phyloP scores from a whole-genome alignment of 1,140 invertebrate genomes.

The Rhagoletis pomonella region DNA sequence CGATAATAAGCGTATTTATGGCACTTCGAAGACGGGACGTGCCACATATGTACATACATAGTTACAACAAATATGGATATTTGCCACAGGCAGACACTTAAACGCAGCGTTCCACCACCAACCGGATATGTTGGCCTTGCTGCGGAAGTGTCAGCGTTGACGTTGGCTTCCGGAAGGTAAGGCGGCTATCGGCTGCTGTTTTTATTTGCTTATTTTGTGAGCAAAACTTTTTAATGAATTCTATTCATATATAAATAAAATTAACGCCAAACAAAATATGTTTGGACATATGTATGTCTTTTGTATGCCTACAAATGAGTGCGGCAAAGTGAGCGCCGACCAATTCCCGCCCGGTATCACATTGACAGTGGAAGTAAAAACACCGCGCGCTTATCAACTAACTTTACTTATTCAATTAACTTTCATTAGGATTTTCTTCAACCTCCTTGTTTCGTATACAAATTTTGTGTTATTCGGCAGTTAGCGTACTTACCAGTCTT shows the following conservation, averaged over 20 bases:
- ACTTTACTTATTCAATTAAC: no score
- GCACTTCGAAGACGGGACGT: conserved; percentile 33
- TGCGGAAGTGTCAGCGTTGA: conserved; percentile 64
- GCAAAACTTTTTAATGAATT: conserved; percentile 57
- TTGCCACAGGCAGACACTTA: not conserved
- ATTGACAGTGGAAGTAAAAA: no score
- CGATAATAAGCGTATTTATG: conserved; percentile 73
- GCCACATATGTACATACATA: not conserved
- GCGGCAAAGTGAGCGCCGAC: conserved; percentile 62
- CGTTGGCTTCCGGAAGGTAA: conserved; percentile 4
- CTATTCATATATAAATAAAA: conserved; percentile 55
- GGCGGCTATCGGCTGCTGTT: conserved; percentile 54
- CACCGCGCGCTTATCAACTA: no score
- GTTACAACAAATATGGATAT: not conserved
- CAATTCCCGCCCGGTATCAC: not conserved
- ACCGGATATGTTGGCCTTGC: conserved; percentile 54
- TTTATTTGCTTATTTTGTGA: conserved; percentile 58
- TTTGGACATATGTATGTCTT: no score
- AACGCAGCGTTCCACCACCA: conserved; percentile 49
- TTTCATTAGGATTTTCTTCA: no score
- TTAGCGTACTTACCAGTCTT: conserved; percentile 88
- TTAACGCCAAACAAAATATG: not conserved
- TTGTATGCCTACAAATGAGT: no score
- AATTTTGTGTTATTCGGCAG: not conserved
- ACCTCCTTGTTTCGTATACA: no score